These are phyloP conservation scores for Cairina moschata DNA, from an alignment of 2,113 vertebrate genomes.

Conservation along the genomic window DNA sequence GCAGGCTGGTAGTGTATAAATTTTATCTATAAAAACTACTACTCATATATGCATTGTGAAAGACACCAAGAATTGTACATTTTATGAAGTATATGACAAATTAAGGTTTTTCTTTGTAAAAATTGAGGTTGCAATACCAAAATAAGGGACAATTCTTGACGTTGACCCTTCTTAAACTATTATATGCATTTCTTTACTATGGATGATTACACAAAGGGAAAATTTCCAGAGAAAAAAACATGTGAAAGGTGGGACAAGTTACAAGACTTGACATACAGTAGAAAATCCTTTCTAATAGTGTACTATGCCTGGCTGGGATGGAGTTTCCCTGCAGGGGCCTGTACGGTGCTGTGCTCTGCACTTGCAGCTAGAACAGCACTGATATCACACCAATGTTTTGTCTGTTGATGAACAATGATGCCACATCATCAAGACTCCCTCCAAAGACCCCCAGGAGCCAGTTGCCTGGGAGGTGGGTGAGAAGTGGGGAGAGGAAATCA, in stretches of 20 bases:
- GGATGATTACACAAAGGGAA: neutral
- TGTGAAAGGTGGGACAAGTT: neutral
- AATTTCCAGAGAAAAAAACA: neutral
- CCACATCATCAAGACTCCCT: too few species aligned
- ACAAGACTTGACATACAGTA: neutral
- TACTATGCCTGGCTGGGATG: too few species aligned
- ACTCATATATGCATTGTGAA: neutral
- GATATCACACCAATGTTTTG: too few species aligned
- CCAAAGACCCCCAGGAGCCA: too few species aligned
- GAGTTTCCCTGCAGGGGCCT: too few species aligned
- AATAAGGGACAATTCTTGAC: rapidly evolving
- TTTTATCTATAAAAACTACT: neutral
- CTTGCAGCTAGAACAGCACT: too few species aligned
- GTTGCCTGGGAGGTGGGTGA: too few species aligned
- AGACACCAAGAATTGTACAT: neutral
- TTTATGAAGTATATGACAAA: neutral
- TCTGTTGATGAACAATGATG: too few species aligned
- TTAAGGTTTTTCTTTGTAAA: neutral
- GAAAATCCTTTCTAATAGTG: neutral
- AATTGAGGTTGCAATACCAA: neutral
- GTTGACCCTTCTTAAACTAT: neutral
- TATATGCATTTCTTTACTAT: neutral
- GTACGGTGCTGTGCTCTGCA: too few species aligned
- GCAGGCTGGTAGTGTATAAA: neutral
- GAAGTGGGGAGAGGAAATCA: too few species aligned